Evolutionary conservation across 2,113 vertebrate genomes (phyloP).

Genomic region (Gymnarchus niloticus): DNA sequence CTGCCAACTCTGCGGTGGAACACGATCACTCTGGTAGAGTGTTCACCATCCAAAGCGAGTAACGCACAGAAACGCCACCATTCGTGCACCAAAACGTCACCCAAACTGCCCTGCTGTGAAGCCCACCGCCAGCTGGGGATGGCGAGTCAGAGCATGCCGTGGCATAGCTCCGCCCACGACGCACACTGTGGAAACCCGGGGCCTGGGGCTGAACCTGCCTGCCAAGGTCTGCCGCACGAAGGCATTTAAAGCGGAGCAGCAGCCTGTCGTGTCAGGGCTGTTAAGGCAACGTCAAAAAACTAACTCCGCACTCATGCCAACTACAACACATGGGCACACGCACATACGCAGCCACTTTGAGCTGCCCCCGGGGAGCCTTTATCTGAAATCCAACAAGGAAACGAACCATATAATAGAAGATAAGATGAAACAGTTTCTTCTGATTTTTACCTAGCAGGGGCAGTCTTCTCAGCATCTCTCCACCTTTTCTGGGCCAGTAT

Average conservation of each 20-base stretch:
- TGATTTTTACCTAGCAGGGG: neutral
- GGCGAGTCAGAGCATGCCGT: neutral
- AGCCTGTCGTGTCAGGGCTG: neutral
- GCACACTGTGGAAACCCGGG: neutral
- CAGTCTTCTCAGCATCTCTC: neutral
- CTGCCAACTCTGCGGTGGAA: neutral
- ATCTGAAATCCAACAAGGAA: conserved; percentile 31
- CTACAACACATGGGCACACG: neutral
- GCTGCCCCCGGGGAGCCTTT: conserved; percentile 3
- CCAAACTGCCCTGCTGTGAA: neutral
- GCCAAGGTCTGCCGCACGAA: neutral
- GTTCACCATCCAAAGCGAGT: neutral
- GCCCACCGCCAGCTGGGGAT: neutral
- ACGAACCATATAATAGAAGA: conserved; percentile 26
- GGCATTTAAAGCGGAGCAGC: neutral
- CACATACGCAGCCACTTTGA: conserved; percentile 14
- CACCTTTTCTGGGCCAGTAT: conserved; percentile 1
- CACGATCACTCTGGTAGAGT: neutral
- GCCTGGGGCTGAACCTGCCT: neutral
- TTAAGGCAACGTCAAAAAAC: neutral
- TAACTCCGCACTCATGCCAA: neutral
- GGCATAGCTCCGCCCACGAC: neutral
- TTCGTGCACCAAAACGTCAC: neutral
- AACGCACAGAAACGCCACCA: neutral
- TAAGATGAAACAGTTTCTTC: conserved; percentile 29